Evolutionary conservation across 2,888 invertebrate species (phyloP).

Genomic region (Nasonovia ribisnigri): DNA sequence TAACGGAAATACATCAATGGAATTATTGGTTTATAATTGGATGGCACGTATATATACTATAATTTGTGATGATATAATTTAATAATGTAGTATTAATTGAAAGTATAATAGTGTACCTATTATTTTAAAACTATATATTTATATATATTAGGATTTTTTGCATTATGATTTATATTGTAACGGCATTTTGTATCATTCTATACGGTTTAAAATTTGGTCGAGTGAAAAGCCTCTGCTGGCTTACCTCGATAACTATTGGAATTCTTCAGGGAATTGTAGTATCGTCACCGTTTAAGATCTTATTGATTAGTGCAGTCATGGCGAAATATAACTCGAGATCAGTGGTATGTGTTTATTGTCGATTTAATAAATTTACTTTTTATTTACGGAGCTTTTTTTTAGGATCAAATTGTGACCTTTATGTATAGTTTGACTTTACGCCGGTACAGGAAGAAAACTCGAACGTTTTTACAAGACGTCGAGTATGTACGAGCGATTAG

Average conservation of each 20-base stretch:
- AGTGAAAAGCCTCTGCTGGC: constrained; percentile 55
- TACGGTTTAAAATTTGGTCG: constrained; percentile 63
- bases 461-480: constrained; percentile 23
- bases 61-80: not conserved
- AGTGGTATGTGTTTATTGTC: not conserved
- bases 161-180: not conserved
- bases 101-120: not conserved
- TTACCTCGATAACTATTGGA: constrained; percentile 38
- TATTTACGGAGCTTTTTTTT: not conserved
- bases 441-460: constrained; percentile 21
- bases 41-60: constrained; percentile 32
- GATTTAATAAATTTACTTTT: not conserved
- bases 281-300: constrained; percentile 13
- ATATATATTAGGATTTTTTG: constrained; percentile 12
- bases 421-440: constrained; percentile 4
- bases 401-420: not conserved
- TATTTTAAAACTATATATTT: not conserved
- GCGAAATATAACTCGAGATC: not conserved
- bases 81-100: not conserved
- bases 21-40: constrained; percentile 54
- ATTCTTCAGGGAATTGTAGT: constrained; percentile 4
- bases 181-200: constrained; percentile 53
- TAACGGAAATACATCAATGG: constrained; percentile 28
- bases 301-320: not conserved
- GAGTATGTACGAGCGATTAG: constrained; percentile 11